A percentile compares a stretch with the other conserved stretches of the same genome.
Evolutionary conservation across 2,888 invertebrate species (phyloP).

Genomic region (Callimorpha dominula): DNA sequence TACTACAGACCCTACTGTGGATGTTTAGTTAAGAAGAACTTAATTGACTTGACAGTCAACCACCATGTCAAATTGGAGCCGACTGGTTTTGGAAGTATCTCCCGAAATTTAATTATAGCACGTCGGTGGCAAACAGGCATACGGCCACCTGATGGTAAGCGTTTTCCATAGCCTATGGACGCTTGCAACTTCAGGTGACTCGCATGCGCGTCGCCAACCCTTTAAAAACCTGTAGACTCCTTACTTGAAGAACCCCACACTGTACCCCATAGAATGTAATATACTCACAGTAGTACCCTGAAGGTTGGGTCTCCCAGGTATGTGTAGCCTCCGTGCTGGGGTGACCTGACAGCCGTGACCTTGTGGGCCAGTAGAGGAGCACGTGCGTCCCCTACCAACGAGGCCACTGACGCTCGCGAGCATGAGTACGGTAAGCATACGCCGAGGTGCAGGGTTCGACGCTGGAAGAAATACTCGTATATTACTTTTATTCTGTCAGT

Average conservation of each 20-base stretch:
- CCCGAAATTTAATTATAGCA: too few species aligned
- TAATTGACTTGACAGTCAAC: too few species aligned
- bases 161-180: too few species aligned
- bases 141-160: too few species aligned
- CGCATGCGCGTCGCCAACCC: too few species aligned
- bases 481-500: neutral
- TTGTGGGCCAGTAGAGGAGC: constrained; percentile 83
- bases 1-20: too few species aligned
- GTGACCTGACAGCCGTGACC: constrained; percentile 89
- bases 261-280: neutral
- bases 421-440: constrained; percentile 92
- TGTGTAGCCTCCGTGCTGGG: constrained; percentile 88
- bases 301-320: constrained; percentile 91
- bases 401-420: constrained; percentile 87
- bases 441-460: constrained; percentile 91
- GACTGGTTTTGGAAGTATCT: neutral
- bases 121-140: too few species aligned
- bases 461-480: constrained; percentile 72
- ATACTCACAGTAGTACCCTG: constrained; percentile 89
- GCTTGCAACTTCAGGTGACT: too few species aligned
- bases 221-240: too few species aligned
- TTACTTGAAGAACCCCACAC: neutral
- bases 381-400: constrained; percentile 85
- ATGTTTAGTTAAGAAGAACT: too few species aligned
- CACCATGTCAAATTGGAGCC: too few species aligned